These are phyloP conservation scores for Heteropelma amictum DNA, from an alignment of 2,888 invertebrate species.

Conservation along the genomic window DNA sequence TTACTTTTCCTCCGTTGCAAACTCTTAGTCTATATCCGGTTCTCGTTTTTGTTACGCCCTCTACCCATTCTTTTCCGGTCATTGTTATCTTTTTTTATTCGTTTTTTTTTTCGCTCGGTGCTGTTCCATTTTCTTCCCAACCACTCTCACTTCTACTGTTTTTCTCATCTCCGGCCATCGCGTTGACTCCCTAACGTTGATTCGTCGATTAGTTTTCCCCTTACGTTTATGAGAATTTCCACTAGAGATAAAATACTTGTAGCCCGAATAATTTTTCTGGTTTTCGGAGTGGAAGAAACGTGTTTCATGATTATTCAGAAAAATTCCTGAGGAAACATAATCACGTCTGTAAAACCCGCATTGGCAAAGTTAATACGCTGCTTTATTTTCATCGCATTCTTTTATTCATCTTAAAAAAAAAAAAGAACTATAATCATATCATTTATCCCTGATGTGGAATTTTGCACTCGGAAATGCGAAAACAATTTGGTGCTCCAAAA, in stretches of 20 bases:
- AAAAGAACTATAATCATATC: too few relatives aligned
- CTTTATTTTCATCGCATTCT: too few relatives aligned
- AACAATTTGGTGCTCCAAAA: too few relatives aligned
- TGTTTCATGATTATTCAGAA: background rate
- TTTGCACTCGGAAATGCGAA: too few relatives aligned
- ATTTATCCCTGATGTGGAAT: too few relatives aligned
- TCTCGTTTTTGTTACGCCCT: constrained; percentile 39
- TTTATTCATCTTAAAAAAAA: too few relatives aligned
- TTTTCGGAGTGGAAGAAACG: background rate
- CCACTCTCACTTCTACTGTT: too few relatives aligned
- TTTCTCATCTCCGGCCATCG: constrained; percentile 35
- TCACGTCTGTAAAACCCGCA: too few relatives aligned
- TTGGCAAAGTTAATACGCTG: too few relatives aligned
- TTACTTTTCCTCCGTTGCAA: constrained; percentile 5
- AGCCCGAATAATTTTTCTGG: background rate
- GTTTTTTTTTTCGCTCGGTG: background rate
- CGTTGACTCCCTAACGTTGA: background rate
- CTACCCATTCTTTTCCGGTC: constrained; percentile 2
- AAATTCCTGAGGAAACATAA: too few relatives aligned
- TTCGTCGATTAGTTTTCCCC: background rate
- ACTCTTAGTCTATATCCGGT: constrained; percentile 46
- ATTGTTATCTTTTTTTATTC: background rate
- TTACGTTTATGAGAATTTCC: background rate
- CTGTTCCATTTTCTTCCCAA: constrained; percentile 7
- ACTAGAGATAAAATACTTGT: background rate